Evolutionary conservation across 2,888 invertebrate genomes (phyloP), one percentile per base, ranked within the genome.

Genomic region (Dexiosoma caninum): DNA sequence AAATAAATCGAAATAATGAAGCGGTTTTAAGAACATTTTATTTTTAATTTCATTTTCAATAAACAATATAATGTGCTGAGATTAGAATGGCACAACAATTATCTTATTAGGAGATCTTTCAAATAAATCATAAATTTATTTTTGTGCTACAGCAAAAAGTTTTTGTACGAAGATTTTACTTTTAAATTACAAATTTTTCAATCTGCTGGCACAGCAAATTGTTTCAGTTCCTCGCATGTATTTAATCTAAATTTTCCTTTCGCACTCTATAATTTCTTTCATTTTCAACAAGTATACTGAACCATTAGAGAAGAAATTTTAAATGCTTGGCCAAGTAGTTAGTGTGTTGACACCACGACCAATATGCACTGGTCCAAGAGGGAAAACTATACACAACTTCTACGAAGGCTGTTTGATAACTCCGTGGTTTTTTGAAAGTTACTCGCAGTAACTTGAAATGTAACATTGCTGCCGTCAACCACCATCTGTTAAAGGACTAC

Each of bases 121-220:
- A 67, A 42, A 70, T 71, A 59, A 59, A 66, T 77, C 37, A 71
- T 44, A 49, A 12, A 42, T 71, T 37, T 66, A 66, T 59, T 71
- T 77, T 64, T 42, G 55, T 49, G 30, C 10, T 21, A n/a, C n/a
- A n/a, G 30, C 12, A 49, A 55, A 16, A 30, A 35, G 27, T n/a
- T n/a, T n/a, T n/a, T n/a, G n/a, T n/a, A n/a, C 21, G 14, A n/a
- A 40, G n/a, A n/a, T 46, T n/a, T 9, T 21, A 46, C 27, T 66
- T 55, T 57, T 60, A 27, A 5, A 62, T 21, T 21, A 67, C 35
- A 72, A 67, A 62, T 60, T 55, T 72, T 72, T 46, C 44, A 66
- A 72, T 72, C 62, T 72, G 44, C 67, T 78, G n/a, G 46, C 67
- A 62, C 14, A 16, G 16, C 37, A 51, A 64, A 74, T 57, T 72